Evolutionary conservation across 2,113 vertebrate genomes (phyloP).

Genomic region (Anarhynchus alexandrinus): DNA sequence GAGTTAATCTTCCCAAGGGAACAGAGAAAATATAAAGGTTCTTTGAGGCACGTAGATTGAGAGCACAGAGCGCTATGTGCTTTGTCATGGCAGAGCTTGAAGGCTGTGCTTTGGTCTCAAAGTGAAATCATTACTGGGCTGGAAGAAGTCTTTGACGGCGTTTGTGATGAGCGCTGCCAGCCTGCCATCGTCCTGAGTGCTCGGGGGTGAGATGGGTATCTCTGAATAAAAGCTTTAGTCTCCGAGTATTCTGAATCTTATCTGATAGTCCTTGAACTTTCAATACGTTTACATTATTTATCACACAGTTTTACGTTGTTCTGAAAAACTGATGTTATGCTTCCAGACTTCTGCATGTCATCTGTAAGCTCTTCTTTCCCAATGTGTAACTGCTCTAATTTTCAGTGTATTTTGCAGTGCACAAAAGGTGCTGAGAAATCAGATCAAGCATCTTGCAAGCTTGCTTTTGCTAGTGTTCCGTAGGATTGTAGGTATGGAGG

Average conservation of each 20-base stretch:
- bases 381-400: neutral
- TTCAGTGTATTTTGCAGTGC: neutral
- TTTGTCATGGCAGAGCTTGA: neutral
- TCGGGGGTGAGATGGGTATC: neutral
- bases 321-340: neutral
- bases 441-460: neutral
- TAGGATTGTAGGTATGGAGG: neutral
- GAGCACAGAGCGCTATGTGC: fast-evolving
- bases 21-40: neutral
- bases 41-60: neutral
- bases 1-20: neutral
- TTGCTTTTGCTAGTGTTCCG: neutral
- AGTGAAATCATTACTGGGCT: neutral
- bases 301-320: neutral
- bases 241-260: neutral
- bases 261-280: neutral
- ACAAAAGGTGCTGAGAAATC: neutral
- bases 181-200: neutral
- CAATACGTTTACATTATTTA: neutral
- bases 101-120: neutral
- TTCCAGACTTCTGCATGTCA: neutral
- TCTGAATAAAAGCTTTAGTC: neutral
- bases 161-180: neutral
- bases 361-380: neutral
- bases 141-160: neutral